These are phyloP conservation scores for Megaceryle torquata DNA, from an alignment of 2,113 vertebrate species.

Conservation along the genomic window DNA sequence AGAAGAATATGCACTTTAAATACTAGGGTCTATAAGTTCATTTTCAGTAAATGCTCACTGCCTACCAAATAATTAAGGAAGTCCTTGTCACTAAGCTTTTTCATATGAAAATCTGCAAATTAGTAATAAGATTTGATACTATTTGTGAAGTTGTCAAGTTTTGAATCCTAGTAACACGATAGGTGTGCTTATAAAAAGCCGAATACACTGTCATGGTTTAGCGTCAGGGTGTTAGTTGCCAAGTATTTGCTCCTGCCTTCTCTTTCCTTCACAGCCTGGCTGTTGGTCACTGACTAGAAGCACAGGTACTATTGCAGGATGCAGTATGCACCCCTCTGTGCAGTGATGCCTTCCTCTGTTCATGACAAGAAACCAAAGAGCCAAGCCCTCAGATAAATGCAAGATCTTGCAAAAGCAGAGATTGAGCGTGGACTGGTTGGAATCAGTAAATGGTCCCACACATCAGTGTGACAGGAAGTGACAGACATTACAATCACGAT, in stretches of 20 bases:
- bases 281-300: neutral
- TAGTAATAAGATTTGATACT: neutral
- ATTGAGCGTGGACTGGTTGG: neutral
- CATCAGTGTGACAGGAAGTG: neutral
- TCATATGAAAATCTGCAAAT: neutral
- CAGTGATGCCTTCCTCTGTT: neutral
- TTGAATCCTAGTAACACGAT: neutral
- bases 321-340: neutral
- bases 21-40: neutral
- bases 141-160: neutral
- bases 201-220: too few relatives aligned
- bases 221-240: too few relatives aligned
- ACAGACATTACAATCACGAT: neutral
- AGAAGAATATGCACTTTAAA: neutral
- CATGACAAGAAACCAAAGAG: neutral
- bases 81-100: neutral
- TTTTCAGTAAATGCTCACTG: neutral
- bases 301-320: neutral
- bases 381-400: neutral
- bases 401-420: neutral
- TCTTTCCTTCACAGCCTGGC: neutral
- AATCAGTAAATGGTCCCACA: neutral
- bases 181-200: fast-evolving
- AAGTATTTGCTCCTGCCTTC: neutral
- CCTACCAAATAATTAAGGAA: neutral